Conservation (phyloP, 2,797 vertebrate genomes). For the Artibeus lituratus region DNA sequence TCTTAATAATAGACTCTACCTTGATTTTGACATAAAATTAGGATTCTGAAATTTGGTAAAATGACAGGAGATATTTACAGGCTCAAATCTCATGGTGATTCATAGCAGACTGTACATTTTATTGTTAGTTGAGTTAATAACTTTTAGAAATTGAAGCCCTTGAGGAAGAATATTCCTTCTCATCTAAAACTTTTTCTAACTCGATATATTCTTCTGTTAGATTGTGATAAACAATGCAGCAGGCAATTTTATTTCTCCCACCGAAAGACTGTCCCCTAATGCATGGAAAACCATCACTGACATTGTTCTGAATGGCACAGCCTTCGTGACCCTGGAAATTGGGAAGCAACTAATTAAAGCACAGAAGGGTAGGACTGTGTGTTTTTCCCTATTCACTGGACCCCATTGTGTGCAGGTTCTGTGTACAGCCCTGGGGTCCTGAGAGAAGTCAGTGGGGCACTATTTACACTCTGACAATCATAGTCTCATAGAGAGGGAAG, state of each 20-base stretch:
- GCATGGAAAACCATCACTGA: slow-evolving; percentile 94
- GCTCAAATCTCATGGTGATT: background rate
- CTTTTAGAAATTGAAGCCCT: slow-evolving; percentile 6
- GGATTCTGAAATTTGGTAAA: background rate
- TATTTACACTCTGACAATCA: background rate
- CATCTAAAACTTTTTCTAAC: background rate
- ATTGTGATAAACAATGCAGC: slow-evolving; percentile 96
- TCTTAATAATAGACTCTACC: background rate
- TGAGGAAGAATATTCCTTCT: background rate
- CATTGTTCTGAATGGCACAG: slow-evolving; percentile 95
- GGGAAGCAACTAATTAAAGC: slow-evolving; percentile 93
- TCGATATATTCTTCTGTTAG: slow-evolving; percentile 77
- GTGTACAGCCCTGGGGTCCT: background rate
- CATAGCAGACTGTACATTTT: background rate
- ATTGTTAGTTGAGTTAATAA: background rate
- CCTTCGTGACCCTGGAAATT: slow-evolving; percentile 92
- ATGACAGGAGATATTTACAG: background rate
- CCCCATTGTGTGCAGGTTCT: background rate
- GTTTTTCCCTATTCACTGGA: background rate
- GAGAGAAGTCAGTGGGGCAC: background rate
- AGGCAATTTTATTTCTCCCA: slow-evolving; percentile 94
- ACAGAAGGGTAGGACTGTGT: slow-evolving; percentile 86
- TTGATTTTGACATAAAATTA: background rate
- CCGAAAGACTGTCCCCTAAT: slow-evolving; percentile 92
- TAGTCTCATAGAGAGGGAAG: background rate